Conservation (phyloP, 2,113 vertebrate species). For the Scophthalmus maximus region DNA sequence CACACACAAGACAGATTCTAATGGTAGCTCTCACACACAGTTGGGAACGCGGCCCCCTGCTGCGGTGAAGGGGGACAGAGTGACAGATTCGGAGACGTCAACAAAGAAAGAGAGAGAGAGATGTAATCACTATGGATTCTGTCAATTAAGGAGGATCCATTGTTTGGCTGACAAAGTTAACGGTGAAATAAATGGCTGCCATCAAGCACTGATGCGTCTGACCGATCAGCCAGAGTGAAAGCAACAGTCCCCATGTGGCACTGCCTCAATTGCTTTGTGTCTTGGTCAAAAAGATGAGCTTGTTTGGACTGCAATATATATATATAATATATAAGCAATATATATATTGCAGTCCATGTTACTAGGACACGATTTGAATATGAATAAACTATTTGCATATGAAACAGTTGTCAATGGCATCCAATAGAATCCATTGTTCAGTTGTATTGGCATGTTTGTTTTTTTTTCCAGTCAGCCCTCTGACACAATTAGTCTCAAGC, state of each 20-base stretch:
- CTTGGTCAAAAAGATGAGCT: too few species aligned
- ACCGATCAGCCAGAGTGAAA: constrained; percentile 13
- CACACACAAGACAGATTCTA: constrained; percentile 71
- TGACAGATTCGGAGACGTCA: constrained; percentile 21
- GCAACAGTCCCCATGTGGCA: too few species aligned
- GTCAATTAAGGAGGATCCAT: constrained; percentile 51
- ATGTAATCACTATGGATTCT: constrained; percentile 41
- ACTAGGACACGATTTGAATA: background rate
- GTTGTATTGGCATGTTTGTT: background rate
- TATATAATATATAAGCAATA: too few species aligned
- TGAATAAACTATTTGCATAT: background rate
- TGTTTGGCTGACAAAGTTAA: constrained; percentile 51
- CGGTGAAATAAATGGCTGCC: constrained; percentile 37
- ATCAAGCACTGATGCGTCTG: constrained; percentile 27
- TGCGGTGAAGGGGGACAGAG: background rate
- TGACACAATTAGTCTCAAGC: too few species aligned
- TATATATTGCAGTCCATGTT: too few species aligned
- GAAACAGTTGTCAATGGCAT: background rate
- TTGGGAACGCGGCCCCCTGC: constrained; percentile 34
- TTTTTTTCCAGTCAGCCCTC: too few species aligned
- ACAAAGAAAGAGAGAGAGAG: constrained; percentile 15
- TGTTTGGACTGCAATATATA: too few species aligned
- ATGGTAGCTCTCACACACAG: constrained; percentile 61
- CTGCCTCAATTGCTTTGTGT: too few species aligned
- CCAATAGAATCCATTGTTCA: background rate